phyloP scores from a whole-genome alignment of 2,888 invertebrate species.

The Ophonus ardosiacus region DNA sequence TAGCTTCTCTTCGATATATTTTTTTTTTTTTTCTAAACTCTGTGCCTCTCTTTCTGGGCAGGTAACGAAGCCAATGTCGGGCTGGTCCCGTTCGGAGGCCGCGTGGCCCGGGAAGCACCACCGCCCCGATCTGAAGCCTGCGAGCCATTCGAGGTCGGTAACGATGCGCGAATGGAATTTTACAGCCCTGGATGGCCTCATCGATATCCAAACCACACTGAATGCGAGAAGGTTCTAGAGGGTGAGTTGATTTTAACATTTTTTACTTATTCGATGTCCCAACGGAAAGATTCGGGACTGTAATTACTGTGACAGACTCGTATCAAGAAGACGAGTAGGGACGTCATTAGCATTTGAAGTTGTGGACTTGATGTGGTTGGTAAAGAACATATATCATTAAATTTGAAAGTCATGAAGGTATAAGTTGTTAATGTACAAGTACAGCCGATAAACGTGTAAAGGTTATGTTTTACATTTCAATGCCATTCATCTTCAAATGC shows the following conservation, averaged over 20 bases:
- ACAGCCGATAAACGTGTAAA: background rate
- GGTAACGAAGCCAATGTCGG: constrained; percentile 36
- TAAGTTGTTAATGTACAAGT: too few species aligned
- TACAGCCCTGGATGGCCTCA: constrained; percentile 84
- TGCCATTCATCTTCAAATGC: too few species aligned
- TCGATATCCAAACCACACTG: constrained; percentile 81
- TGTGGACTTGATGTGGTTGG: too few species aligned
- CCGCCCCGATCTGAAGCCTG: constrained; percentile 72
- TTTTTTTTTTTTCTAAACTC: background rate
- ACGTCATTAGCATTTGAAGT: too few species aligned
- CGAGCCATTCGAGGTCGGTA: constrained; percentile 79
- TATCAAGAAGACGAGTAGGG: too few species aligned
- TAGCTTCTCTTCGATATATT: background rate
- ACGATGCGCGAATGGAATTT: constrained; percentile 80
- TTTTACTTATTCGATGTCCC: background rate
- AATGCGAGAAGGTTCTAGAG: constrained; percentile 82
- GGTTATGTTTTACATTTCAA: too few species aligned
- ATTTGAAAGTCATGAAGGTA: too few species aligned
- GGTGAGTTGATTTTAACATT: constrained; percentile 76
- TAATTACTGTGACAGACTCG: too few species aligned
- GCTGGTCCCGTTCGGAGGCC: constrained; percentile 7
- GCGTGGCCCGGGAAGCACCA: constrained; percentile 40
- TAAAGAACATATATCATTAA: too few species aligned
- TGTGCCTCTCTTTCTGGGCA: background rate
- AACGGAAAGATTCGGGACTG: background rate